Evolutionary conservation across 2,113 vertebrate genomes (phyloP), one percentile per base, ranked within the genome.

Genomic region (Lophius piscatorius): DNA sequence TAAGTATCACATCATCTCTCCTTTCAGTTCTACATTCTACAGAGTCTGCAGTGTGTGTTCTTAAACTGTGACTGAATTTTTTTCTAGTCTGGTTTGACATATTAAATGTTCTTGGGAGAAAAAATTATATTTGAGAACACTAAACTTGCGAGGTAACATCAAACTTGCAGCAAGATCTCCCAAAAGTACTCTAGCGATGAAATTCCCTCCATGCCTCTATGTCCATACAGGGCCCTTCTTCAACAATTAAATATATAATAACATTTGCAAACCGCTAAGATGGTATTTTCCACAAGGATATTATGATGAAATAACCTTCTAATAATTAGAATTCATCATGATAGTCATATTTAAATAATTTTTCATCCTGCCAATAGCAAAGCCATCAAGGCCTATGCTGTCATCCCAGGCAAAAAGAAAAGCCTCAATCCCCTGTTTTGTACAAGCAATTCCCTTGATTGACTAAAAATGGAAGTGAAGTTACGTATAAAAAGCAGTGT

Each of bases 321-420:
- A n/a, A n/a, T n/a, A n/a, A 64, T 47, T 57, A 34, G 42, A 58
- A 70, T n/a, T n/a, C 76, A 72, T 67, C 62, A 48, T 61, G 62
- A 75, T 83, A 66, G 74, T 66, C 59, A 66, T 74, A 70, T 38
- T 57, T 51, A 33, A 28, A 70, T 67, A 9, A 79, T 76, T 60
- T 79, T 51, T 77, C 67, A 74, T 68, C 8, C 8, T 28, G n/a
- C n/a, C n/a, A n/a, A n/a, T 28, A 28, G 4, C 26, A 8, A 4
- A 28, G 8, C 26, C 26, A 28, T 8, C 26, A 8, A 5, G 26
- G n/a, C n/a, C n/a, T n/a, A n/a, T n/a, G n/a, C n/a, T n/a, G n/a
- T n/a, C n/a, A n/a, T n/a, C n/a, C n/a, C n/a, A n/a, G n/a, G n/a
- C n/a, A n/a, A n/a, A n/a, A n/a, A n/a, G n/a, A n/a, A n/a, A n/a